phyloP scores from a whole-genome alignment of 1,140 invertebrate species.

The Neotoxoptera formosana region DNA sequence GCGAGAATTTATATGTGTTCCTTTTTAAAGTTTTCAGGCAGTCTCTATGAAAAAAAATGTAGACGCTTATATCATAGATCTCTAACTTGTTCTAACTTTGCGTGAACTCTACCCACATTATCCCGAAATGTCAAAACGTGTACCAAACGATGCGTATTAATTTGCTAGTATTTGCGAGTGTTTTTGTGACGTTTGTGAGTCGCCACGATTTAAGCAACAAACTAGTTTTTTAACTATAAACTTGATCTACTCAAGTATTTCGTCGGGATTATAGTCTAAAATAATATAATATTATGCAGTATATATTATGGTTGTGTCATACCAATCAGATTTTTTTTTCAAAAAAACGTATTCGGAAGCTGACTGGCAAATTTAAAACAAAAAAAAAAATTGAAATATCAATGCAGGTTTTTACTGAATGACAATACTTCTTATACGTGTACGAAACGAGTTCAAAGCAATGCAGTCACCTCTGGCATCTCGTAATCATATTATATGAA shows the following conservation, averaged over 20 bases:
- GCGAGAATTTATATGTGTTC: background rate
- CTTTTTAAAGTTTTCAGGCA: background rate
- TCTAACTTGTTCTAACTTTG: slow-evolving; percentile 1
- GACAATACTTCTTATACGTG: background rate
- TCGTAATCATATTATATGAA: background rate
- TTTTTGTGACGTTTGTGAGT: background rate
- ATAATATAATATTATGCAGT: background rate
- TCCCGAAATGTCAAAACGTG: background rate
- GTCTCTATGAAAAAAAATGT: background rate
- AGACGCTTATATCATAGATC: background rate
- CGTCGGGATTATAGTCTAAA: background rate
- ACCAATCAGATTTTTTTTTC: background rate
- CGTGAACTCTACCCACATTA: background rate
- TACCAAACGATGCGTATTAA: background rate
- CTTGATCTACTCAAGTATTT: background rate
- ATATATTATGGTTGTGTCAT: background rate
- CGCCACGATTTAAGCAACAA: background rate
- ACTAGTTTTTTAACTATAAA: background rate
- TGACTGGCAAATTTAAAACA: background rate
- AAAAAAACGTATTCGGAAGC: background rate
- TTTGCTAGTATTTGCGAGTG: background rate
- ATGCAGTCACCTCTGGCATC: background rate
- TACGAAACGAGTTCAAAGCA: no score
- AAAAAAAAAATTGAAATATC: background rate
- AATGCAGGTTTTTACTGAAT: background rate